Conservation (phyloP, 2,888 invertebrate genomes). For the Cryptocheilus praepositus region DNA sequence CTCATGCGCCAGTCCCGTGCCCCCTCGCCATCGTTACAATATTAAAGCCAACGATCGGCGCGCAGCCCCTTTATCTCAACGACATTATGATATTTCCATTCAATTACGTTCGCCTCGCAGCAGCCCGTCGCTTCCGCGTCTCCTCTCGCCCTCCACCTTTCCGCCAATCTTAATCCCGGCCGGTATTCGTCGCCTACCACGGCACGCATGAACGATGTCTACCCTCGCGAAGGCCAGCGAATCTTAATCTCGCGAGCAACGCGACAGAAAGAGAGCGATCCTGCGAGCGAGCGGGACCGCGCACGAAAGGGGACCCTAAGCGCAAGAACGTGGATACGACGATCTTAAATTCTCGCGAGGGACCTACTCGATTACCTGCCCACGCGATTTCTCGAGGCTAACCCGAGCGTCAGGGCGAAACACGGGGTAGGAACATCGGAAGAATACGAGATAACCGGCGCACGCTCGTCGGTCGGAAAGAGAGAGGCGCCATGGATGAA, state of each 20-base stretch:
- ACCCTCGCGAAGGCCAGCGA: too few relatives aligned
- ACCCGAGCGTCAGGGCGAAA: conserved; percentile 60
- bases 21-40: too few relatives aligned
- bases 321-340: conserved; percentile 56
- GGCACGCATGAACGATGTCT: too few relatives aligned
- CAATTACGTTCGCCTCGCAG: too few relatives aligned
- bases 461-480: conserved; percentile 16
- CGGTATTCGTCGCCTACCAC: too few relatives aligned
- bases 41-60: too few relatives aligned
- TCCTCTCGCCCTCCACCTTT: too few relatives aligned
- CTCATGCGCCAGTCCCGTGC: too few relatives aligned
- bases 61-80: too few relatives aligned
- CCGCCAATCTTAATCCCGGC: too few relatives aligned
- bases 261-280: conserved; percentile 16
- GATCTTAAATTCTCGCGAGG: conserved; percentile 62
- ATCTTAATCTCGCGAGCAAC: conserved; percentile 26
- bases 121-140: too few relatives aligned
- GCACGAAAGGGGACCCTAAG: conserved; percentile 40
- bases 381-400: conserved; percentile 60
- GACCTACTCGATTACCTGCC: conserved; percentile 61
- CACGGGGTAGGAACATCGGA: conserved; percentile 57
- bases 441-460: conserved; percentile 58
- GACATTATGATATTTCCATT: too few relatives aligned
- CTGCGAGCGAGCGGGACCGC: conserved; percentile 10
- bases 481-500: conserved; percentile 13